These are phyloP conservation scores for Criorhina ranunculi DNA, from an alignment of 2,888 invertebrate genomes.

Conservation along the genomic window DNA sequence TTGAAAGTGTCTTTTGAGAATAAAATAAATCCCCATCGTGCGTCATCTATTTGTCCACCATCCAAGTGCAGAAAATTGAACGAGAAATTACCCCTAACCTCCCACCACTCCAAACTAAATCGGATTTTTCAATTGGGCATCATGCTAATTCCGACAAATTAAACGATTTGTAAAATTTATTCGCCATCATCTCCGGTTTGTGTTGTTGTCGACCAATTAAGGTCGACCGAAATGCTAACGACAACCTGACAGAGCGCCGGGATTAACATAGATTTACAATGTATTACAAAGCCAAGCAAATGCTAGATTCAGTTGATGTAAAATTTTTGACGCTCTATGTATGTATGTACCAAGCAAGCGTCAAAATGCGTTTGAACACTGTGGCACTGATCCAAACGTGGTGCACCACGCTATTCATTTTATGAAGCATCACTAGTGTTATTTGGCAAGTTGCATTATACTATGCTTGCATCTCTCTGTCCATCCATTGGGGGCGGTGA, in stretches of 20 bases:
- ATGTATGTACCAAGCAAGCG: conserved; percentile 7
- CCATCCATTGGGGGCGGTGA: neutral
- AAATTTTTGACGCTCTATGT: too few relatives aligned
- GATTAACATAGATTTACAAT: conserved; percentile 30
- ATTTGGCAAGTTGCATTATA: conserved; percentile 68
- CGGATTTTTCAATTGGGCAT: conserved; percentile 68
- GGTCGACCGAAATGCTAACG: conserved; percentile 37
- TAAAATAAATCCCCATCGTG: conserved; percentile 11
- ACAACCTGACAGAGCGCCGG: conserved; percentile 34
- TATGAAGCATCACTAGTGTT: conserved; percentile 45
- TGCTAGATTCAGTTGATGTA: conserved; percentile 9
- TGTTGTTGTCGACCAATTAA: conserved; percentile 25
- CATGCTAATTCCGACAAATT: conserved; percentile 64
- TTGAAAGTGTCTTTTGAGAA: neutral
- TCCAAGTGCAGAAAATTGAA: neutral
- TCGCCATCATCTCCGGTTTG: conserved; percentile 43
- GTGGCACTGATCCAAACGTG: conserved; percentile 14
- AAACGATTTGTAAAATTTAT: conserved; percentile 51
- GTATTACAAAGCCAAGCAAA: conserved; percentile 8
- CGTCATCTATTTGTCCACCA: conserved; percentile 13
- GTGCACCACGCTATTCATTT: conserved; percentile 46
- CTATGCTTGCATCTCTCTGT: conserved; percentile 4
- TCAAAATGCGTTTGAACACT: conserved; percentile 44
- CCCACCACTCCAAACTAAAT: conserved; percentile 23
- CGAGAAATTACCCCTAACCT: conserved; percentile 18